These are phyloP conservation scores for Lutraria rhynchaena DNA, from an alignment of 1,140 invertebrate genomes.

Conservation along the genomic window DNA sequence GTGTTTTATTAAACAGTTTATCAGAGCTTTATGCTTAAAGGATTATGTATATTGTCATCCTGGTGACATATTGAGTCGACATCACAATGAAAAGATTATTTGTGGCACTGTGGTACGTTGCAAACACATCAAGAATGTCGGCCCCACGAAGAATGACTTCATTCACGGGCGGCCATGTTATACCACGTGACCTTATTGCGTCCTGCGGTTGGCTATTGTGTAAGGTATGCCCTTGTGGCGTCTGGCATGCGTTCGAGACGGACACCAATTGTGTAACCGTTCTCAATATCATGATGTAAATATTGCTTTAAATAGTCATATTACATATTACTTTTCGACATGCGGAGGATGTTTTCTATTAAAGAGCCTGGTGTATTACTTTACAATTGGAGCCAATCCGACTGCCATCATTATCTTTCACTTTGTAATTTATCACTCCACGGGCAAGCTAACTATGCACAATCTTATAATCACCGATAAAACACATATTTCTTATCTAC, in stretches of 20 bases:
- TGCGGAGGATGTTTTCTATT: conserved; percentile 23
- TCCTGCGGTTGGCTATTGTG: conserved; percentile 37
- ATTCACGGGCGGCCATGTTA: conserved; percentile 29
- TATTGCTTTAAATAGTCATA: conserved; percentile 24
- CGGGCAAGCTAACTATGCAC: neutral
- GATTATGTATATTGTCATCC: conserved; percentile 46
- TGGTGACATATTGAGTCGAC: conserved; percentile 36
- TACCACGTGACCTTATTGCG: conserved; percentile 24
- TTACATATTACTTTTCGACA: neutral
- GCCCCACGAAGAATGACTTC: conserved; percentile 31
- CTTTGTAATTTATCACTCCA: conserved; percentile 37
- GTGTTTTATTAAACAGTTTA: conserved; percentile 29
- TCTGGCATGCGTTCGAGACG: too few species aligned
- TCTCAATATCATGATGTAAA: neutral
- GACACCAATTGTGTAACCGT: too few species aligned
- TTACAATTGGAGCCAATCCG: neutral
- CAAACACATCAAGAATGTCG: conserved; percentile 27
- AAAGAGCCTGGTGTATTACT: conserved; percentile 13
- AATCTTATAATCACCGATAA: conserved; percentile 11
- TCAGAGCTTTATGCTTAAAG: conserved; percentile 2
- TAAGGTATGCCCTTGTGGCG: neutral
- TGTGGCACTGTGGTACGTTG: neutral
- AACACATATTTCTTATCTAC: conserved; percentile 37
- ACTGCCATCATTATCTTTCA: conserved; percentile 32
- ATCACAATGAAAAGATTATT: conserved; percentile 36